A percentile compares a stretch with the other conserved stretches of the same genome.
These are phyloP conservation scores for Biston betularia DNA, from an alignment of 2,888 invertebrate genomes.

Conservation along the genomic window DNA sequence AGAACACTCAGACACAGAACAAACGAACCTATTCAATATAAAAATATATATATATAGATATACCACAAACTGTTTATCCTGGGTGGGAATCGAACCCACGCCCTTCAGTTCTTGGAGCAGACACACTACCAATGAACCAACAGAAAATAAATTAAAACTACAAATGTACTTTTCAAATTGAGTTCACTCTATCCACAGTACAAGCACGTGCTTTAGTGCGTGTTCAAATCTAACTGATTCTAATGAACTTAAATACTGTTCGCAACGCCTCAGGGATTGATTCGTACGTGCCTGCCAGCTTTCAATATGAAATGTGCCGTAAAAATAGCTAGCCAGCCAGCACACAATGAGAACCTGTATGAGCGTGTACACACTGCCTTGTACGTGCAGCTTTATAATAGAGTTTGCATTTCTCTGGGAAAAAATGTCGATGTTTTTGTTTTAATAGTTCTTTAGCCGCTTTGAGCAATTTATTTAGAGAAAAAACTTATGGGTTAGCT, in stretches of 20 bases:
- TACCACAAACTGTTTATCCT: too few relatives aligned
- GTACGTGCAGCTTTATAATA: constrained; percentile 7
- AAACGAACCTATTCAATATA: too few relatives aligned
- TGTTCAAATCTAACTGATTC: constrained; percentile 3
- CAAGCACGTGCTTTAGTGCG: not conserved
- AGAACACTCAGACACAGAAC: too few relatives aligned
- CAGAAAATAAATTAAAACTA: too few relatives aligned
- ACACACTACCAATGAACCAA: too few relatives aligned
- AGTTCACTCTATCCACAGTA: not conserved
- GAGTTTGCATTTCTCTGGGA: not conserved
- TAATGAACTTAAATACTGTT: constrained; percentile 9
- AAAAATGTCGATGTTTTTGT: not conserved
- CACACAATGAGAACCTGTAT: constrained; percentile 5
- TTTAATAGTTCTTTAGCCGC: too few relatives aligned
- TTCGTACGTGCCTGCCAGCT: constrained; percentile 21
- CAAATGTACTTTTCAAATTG: not conserved
- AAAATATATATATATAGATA: too few relatives aligned
- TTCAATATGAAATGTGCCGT: constrained; percentile 13
- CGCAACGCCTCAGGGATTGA: constrained; percentile 9
- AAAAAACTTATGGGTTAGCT: too few relatives aligned
- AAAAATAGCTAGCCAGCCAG: constrained; percentile 19
- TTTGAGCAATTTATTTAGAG: too few relatives aligned
- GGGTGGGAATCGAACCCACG: too few relatives aligned
- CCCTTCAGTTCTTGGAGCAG: too few relatives aligned
- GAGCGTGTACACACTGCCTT: not conserved